Conservation (phyloP, 2,113 vertebrate species). For the Solenodon paradoxus region DNA sequence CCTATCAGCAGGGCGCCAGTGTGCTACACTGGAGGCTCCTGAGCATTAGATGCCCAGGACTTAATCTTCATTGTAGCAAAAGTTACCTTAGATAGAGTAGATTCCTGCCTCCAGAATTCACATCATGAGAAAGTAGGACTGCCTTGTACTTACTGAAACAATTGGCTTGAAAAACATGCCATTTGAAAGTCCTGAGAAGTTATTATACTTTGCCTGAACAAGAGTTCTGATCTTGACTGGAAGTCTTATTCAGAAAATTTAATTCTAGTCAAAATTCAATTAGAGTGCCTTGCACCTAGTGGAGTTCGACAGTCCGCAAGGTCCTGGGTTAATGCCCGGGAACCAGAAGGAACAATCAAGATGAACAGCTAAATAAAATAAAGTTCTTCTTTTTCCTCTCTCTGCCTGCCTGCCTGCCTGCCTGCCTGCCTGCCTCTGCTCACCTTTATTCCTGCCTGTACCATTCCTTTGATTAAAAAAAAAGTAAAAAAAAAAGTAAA, state of each 20-base stretch:
- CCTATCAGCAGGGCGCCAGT: neutral
- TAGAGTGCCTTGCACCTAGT: neutral
- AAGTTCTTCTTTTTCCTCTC: too few relatives aligned
- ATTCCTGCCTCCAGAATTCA: slow-evolving; percentile 1
- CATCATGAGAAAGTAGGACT: neutral
- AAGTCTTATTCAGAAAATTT: slow-evolving; percentile 24
- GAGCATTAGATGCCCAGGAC: neutral
- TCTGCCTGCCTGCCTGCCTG: too few relatives aligned
- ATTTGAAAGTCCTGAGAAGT: neutral
- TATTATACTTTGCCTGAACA: neutral
- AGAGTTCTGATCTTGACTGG: slow-evolving; percentile 1
- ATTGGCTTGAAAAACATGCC: neutral
- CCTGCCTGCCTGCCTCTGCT: too few relatives aligned
- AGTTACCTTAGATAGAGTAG: neutral
- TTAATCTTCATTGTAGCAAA: neutral
- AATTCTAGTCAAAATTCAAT: neutral
- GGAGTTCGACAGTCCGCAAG: too few relatives aligned
- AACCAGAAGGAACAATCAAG: too few relatives aligned
- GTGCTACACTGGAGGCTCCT: neutral
- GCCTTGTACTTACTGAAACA: neutral
- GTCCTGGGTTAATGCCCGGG: too few relatives aligned
- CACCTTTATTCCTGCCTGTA: too few relatives aligned
- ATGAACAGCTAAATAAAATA: too few relatives aligned
- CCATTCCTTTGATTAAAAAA: too few relatives aligned
- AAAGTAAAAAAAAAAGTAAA: too few relatives aligned